Evolutionary conservation across 2,888 invertebrate species (phyloP).

Genomic region (Synergus itoensis): DNA sequence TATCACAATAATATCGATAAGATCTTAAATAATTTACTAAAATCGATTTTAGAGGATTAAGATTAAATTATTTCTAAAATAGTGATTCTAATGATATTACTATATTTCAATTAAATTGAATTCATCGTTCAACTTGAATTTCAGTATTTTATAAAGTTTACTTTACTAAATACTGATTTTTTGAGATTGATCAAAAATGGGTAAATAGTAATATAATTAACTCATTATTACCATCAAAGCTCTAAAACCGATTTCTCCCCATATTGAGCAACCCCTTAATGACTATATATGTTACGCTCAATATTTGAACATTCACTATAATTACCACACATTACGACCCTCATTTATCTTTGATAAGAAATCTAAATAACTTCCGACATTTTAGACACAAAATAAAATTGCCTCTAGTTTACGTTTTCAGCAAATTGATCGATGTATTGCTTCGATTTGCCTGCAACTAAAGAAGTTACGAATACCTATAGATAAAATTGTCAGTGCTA

Average conservation of each 20-base stretch:
- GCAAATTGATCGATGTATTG: neutral
- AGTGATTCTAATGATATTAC: too few species aligned
- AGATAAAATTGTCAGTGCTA: neutral
- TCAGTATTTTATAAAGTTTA: too few species aligned
- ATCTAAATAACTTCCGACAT: neutral
- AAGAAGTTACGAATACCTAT: neutral
- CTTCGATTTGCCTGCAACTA: neutral
- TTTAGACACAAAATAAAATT: neutral
- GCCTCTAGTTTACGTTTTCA: neutral
- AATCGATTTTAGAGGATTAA: too few species aligned
- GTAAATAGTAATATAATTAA: too few species aligned
- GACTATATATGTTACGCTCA: neutral
- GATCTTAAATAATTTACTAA: neutral
- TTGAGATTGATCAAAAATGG: too few species aligned
- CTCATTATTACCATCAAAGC: too few species aligned
- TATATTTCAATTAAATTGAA: too few species aligned
- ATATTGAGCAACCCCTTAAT: too few species aligned
- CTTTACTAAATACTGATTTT: too few species aligned
- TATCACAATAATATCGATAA: neutral
- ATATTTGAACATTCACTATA: neutral
- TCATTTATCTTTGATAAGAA: neutral
- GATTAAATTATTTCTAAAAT: too few species aligned
- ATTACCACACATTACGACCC: neutral
- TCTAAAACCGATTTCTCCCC: too few species aligned
- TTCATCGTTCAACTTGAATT: too few species aligned